Percentiles rank a stretch among this genome's conserved stretches.
Evolutionary conservation across 2,797 vertebrate genomes (phyloP).

Genomic region (Sitta carolinensis): DNA sequence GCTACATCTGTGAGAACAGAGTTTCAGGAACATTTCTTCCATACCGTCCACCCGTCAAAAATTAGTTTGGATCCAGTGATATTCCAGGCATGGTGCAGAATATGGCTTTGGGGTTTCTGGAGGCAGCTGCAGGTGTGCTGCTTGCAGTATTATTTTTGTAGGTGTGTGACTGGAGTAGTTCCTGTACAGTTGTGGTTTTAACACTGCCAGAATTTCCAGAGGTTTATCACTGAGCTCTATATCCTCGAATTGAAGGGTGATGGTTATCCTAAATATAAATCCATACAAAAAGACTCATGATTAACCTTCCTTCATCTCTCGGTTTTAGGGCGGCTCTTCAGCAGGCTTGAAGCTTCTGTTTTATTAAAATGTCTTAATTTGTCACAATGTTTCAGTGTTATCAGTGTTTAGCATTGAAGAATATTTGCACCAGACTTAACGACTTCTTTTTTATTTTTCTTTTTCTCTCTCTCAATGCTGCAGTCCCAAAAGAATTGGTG

Average conservation of each 20-base stretch:
- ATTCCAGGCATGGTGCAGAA: not conserved
- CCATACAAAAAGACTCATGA: not conserved
- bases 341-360: not conserved
- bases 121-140: not conserved
- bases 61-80: not conserved
- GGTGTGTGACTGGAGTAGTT: not conserved
- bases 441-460: not conserved
- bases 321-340: not conserved
- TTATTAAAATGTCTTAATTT: not conserved
- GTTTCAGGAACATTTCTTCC: not conserved
- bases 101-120: not conserved
- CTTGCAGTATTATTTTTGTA: not conserved
- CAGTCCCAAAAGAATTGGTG: constrained; percentile 92
- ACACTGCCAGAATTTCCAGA: not conserved
- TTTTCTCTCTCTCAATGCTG: constrained; percentile 3
- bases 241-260: not conserved
- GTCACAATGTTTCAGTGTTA: not conserved
- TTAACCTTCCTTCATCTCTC: not conserved
- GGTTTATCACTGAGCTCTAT: not conserved
- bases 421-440: not conserved
- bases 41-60: fast-evolving
- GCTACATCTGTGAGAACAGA: not conserved
- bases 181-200: not conserved
- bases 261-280: not conserved
- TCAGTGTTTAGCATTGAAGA: not conserved